A percentile compares a stretch with the other conserved stretches of the same genome.
Conservation (phyloP, 2,113 vertebrate species). For the Coptodon rendalli region DNA sequence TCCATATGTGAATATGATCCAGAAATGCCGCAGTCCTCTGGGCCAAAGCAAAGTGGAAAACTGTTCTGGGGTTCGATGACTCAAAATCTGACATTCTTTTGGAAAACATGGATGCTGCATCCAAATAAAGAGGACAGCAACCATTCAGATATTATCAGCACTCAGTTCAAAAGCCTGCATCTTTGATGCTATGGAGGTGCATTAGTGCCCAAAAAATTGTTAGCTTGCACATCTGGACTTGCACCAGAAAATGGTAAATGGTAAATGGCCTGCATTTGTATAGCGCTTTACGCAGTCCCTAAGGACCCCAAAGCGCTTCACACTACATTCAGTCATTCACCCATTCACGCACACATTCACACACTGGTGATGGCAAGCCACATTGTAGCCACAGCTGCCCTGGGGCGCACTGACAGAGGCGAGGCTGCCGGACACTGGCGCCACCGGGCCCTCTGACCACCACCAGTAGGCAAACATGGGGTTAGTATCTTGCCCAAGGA, state of each 20-base stretch:
- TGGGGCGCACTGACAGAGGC: too few species aligned
- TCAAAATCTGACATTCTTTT: not conserved
- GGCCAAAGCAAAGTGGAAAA: not conserved
- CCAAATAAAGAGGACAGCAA: not conserved
- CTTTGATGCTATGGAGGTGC: fast-evolving
- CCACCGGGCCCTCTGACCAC: too few species aligned
- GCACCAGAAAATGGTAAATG: not conserved
- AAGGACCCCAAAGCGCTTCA: too few species aligned
- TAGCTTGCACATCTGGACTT: not conserved
- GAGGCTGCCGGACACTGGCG: too few species aligned
- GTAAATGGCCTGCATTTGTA: too few species aligned
- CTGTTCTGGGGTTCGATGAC: not conserved
- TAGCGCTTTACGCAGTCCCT: too few species aligned
- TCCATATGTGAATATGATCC: not conserved
- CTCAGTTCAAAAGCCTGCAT: not conserved
- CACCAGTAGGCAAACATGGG: too few species aligned
- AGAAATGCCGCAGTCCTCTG: fast-evolving
- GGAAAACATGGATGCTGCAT: not conserved
- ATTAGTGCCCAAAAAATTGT: not conserved
- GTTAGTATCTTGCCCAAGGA: too few species aligned
- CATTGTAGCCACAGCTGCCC: too few species aligned
- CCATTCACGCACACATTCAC: too few species aligned
- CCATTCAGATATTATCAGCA: not conserved
- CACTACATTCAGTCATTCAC: too few species aligned
- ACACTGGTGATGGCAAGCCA: too few species aligned